Conservation (phyloP, 2,113 vertebrate genomes). For the Aegotheles bennettii region DNA sequence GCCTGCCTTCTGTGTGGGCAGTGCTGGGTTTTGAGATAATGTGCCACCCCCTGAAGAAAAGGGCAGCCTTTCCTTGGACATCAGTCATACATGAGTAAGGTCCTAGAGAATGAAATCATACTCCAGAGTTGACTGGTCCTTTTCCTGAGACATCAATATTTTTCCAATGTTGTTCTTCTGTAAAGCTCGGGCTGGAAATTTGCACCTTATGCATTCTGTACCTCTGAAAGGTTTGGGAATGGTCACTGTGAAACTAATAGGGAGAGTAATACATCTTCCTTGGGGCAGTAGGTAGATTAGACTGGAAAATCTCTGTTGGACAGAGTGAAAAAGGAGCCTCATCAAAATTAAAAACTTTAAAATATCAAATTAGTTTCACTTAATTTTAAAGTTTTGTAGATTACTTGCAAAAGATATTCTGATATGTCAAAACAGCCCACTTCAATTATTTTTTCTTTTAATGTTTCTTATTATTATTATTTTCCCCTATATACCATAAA, state of each 20-base stretch:
- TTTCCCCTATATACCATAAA: not conserved
- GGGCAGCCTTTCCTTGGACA: not conserved
- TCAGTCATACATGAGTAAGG: not conserved
- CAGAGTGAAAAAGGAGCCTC: not conserved
- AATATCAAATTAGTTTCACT: not conserved
- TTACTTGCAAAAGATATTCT: not conserved
- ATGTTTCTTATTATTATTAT: not conserved
- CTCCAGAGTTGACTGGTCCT: not conserved
- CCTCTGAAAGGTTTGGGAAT: not conserved
- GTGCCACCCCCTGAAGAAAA: not conserved
- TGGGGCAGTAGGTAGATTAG: not conserved
- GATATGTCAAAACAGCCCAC: not conserved
- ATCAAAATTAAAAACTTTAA: not conserved
- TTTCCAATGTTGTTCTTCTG: not conserved
- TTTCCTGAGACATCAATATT: not conserved
- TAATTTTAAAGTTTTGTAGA: not conserved
- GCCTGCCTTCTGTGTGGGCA: not conserved
- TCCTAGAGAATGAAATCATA: not conserved
- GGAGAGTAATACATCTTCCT: not conserved
- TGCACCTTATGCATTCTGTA: not conserved
- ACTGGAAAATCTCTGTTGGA: not conserved
- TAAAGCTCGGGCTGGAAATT: not conserved
- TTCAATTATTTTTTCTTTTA: not conserved
- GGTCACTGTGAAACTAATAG: not conserved
- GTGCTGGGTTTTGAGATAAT: accelerated